Evolutionary conservation across 2,888 invertebrate genomes (phyloP), one percentile per base, ranked within the genome.

Genomic region (Scaeva pyrastri): DNA sequence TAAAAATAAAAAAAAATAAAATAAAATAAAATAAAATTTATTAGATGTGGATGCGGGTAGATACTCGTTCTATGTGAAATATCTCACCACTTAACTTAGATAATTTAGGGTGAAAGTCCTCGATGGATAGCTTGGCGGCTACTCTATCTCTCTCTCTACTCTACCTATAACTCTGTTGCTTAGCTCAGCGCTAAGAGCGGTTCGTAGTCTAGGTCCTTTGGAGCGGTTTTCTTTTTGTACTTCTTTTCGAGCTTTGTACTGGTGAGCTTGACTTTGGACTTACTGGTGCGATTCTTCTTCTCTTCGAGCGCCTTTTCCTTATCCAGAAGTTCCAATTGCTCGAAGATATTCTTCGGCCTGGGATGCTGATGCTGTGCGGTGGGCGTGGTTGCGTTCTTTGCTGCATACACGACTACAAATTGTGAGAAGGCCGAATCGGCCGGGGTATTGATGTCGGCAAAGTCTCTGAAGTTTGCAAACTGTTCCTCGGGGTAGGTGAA

Each of bases 401-500:
- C 96, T 0, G 96, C 96, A 90, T 97, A 97, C 0, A 97, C 97
- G 0, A 97, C 96, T 39, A 97, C 96, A 86, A 95, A 95, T 89
- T 97, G 96, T 0, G 97, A 97, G 91, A 96, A 97, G 7, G 96
- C 96, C 1, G 95, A 94, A 90, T 96, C 96, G 0, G 96, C 94
- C 0, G 97, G 97, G 3, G 96, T 95, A 86, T 97, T 97, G 73
- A 97, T 97, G 89, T 97, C 97, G 0, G 97, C 97, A 90, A 97
- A 97, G 91, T 97, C 97, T 89, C 97, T 94, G 93, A 97, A 97
- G 90, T 97, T 97, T 5, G 97, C 97, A 90, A 97, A 97, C 90
- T 97, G 97, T 89, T 97, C 97, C 78, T 96, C 95, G 31, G 96
- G 95, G 88, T 96, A 95, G 68, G 96, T 96, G 5, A 95, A 95